Evolutionary conservation across 2,797 vertebrate genomes (phyloP), one percentile per base, ranked within the genome.

Genomic region (Onychomys leucogaster): DNA sequence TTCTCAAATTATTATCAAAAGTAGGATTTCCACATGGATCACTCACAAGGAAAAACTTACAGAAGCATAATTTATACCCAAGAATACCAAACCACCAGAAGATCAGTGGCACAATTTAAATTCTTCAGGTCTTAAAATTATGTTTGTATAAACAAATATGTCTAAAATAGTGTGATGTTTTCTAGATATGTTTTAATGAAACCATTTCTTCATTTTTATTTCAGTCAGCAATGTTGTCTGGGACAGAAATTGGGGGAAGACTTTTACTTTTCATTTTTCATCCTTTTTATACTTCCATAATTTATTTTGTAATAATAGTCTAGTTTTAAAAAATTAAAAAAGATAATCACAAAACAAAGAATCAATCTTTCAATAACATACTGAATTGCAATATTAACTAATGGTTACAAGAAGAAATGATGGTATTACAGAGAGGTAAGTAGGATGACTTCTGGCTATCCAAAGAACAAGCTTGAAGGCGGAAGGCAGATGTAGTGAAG

Each of bases 401-500:
- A 90, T 19, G 37, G 4, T 55, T 91, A 81, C 85, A 94, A 59
- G 49, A 92, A 89, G n/a, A 91, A 91, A 93, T 78, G 75, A 95
- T 94, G 32, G 0, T 55, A 71, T 23, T 57, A 19, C n/a, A 23
- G 11, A 85, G 14, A 90, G 25, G 49, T 10, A 90, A 94, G 87
- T 21, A 81, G 34, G 3, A 19, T 77, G 59, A 71, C 52, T 89
- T 6, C 21, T 82, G n/a, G 52, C 17, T 34, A 27, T 43, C 41
- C 49, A 25, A 43, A 83, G 27, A 95, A 84, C 73, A 2, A 2
- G 23, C 46, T 32, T 55, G n/a, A 97, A 83, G 43, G 76, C 32
- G 2, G 37, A 94, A 94, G 78, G 19, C 19, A 76, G 37, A 43
- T 2, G 65, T 34, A 80, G 29, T 69, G 21, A 80, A 27, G n/a